Percentiles rank a stretch among this genome's conserved stretches.
Evolutionary conservation across 2,888 invertebrate species (phyloP).

Genomic region (Apodemia zela): DNA sequence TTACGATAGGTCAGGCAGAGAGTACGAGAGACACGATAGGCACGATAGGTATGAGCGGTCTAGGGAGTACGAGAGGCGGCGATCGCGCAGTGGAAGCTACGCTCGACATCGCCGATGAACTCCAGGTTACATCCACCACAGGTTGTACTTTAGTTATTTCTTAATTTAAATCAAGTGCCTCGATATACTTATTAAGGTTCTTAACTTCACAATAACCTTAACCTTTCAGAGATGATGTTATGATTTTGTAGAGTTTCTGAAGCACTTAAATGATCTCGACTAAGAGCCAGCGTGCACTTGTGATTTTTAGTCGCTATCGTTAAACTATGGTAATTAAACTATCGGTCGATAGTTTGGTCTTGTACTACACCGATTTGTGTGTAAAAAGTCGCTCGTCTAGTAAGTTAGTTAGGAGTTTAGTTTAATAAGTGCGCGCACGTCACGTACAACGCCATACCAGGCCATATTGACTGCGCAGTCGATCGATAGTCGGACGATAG

Average conservation of each 20-base stretch:
- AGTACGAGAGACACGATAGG: conserved; percentile 39
- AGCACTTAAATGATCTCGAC: not conserved
- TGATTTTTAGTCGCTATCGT: too few relatives aligned
- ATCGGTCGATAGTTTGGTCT: too few relatives aligned
- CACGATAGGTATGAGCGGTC: conserved; percentile 70
- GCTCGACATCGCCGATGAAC: conserved; percentile 68
- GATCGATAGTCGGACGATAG: too few relatives aligned
- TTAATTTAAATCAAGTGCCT: conserved; percentile 22
- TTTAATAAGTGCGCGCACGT: too few relatives aligned
- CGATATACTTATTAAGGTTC: conserved; percentile 6
- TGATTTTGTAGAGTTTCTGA: not conserved
- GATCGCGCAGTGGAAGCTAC: conserved; percentile 59
- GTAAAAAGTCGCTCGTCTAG: too few relatives aligned
- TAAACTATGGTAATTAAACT: too few relatives aligned
- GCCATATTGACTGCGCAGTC: too few relatives aligned
- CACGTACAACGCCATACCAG: too few relatives aligned
- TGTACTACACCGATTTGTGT: too few relatives aligned
- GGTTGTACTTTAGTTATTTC: conserved; percentile 60
- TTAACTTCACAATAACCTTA: not conserved
- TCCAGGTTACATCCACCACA: conserved; percentile 59
- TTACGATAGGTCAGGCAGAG: conserved; percentile 42
- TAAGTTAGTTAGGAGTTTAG: too few relatives aligned
- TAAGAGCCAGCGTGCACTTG: too few relatives aligned
- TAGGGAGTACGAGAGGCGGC: conserved; percentile 64
- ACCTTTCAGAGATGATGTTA: not conserved